phyloP scores from a whole-genome alignment of 2,888 invertebrate genomes.

The Diarsia rubi region DNA sequence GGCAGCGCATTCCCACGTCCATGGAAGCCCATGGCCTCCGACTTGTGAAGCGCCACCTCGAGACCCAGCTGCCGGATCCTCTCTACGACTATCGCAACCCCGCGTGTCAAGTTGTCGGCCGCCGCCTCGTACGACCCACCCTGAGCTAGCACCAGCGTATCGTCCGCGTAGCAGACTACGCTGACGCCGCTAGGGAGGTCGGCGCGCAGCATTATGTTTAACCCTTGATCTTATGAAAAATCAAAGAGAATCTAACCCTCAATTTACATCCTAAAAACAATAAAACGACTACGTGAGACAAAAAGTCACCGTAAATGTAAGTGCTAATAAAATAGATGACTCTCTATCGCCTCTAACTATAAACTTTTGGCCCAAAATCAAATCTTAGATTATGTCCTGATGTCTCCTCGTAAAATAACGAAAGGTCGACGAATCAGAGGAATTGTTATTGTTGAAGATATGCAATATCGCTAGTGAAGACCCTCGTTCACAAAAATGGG shows the following conservation, averaged over 20 bases:
- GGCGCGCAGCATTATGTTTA: constrained; percentile 25
- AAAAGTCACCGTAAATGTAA: constrained; percentile 45
- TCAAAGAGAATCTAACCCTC: constrained; percentile 40
- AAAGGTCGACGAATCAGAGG: constrained; percentile 75
- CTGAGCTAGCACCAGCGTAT: no score
- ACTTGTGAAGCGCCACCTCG: no score
- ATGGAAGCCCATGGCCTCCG: no score
- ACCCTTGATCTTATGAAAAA: constrained; percentile 41
- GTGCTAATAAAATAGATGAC: constrained; percentile 56
- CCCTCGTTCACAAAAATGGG: constrained; percentile 75
- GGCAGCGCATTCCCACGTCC: no score
- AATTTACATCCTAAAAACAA: constrained; percentile 57
- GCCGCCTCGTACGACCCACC: no score
- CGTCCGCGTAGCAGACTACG: no score
- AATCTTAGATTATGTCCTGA: constrained; percentile 74
- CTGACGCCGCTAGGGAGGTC: no score
- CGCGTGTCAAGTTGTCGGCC: no score
- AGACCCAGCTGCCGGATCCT: no score
- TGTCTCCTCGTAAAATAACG: constrained; percentile 78
- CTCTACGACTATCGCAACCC: no score
- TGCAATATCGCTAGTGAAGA: constrained; percentile 78
- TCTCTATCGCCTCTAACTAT: constrained; percentile 60
- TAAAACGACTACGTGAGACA: constrained; percentile 53
- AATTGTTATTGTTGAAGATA: constrained; percentile 80
- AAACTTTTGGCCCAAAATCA: constrained; percentile 65